Base-by-base conservation (phyloP, 1,140 invertebrate species). In the Drosophila hydei region DNA sequence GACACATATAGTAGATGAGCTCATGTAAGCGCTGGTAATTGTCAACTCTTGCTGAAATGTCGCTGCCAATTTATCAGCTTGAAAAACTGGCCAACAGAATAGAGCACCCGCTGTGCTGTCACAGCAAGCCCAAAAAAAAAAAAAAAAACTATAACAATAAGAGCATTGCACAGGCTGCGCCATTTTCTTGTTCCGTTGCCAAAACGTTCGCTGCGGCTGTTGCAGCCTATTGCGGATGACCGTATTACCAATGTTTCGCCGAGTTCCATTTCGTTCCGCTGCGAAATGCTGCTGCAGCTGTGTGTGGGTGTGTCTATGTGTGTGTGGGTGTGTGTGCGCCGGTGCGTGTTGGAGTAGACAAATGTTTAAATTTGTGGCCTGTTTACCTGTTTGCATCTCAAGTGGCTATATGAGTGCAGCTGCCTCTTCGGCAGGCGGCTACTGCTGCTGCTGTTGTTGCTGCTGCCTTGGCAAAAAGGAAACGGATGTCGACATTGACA, bases 341-440 rank as follows among this genome's bases (percentile, higher is more conserved):
- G 56, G 77, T 88, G 81, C 83, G 81, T 85, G 83, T 88, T 88
- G 83, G 71, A 85, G 81, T 85, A 81, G 74, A 79, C 81, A 87
- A 85, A 85, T 85, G 81, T 75, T 85, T 85, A 81, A 85, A 88
- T 85, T 81, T 85, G 80, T 59, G 73, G 80, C 64, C 81, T 76
- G 81, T 85, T 85, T 88, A 85, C 81, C 81, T 85, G 83, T 85
- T 88, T 85, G 81, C 83, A 77, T 81, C 78, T 85, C 83, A 85
- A 85, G 81, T 81, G 81, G 74, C 83, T 83, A 51, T 56, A 63
- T 55, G 68, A 71, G 60, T 58, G 52, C 36, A n/a, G 12, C 55
- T 45, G 25, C 23, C 18, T 12, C n/a, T 52, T 25, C 16, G 38
- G 18, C 21, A 42, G 38, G 1, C 38, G 7, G 14, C 38, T 14